These are phyloP conservation scores for Muscicapa striata DNA, from an alignment of 2,797 vertebrate species.

Conservation along the genomic window DNA sequence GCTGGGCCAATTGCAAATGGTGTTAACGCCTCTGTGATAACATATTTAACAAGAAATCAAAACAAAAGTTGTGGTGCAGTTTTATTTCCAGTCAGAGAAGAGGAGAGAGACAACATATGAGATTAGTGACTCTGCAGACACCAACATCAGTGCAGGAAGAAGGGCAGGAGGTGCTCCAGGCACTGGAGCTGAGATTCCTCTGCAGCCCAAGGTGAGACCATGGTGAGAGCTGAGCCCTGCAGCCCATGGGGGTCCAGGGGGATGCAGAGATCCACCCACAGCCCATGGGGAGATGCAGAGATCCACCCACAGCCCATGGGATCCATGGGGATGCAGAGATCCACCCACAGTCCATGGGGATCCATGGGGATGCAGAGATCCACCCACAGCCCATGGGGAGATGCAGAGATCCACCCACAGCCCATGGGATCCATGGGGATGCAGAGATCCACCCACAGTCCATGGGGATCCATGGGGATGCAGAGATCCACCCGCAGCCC, in stretches of 20 bases:
- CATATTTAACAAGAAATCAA: not conserved
- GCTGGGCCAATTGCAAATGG: not conserved
- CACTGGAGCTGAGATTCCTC: rapidly evolving
- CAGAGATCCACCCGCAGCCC: too few species aligned
- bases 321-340: too few species aligned
- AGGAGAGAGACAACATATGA: not conserved
- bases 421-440: rapidly evolving
- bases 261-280: not conserved
- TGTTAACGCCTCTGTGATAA: not conserved
- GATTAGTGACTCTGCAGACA: not conserved
- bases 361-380: too few species aligned
- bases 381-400: rapidly evolving
- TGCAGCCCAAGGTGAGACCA: rapidly evolving
- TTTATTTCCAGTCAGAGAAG: not conserved
- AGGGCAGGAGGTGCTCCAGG: not conserved
- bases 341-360: too few species aligned
- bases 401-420: not conserved
- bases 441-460: not conserved
- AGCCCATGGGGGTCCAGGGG: rapidly evolving
- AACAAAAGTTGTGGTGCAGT: not conserved
- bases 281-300: rapidly evolving
- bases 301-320: not conserved
- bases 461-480: too few species aligned
- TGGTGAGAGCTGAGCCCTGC: not conserved
- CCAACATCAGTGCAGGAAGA: not conserved